Evolutionary conservation across 2,888 invertebrate genomes (phyloP).

Genomic region (Anthoptus insignis): DNA sequence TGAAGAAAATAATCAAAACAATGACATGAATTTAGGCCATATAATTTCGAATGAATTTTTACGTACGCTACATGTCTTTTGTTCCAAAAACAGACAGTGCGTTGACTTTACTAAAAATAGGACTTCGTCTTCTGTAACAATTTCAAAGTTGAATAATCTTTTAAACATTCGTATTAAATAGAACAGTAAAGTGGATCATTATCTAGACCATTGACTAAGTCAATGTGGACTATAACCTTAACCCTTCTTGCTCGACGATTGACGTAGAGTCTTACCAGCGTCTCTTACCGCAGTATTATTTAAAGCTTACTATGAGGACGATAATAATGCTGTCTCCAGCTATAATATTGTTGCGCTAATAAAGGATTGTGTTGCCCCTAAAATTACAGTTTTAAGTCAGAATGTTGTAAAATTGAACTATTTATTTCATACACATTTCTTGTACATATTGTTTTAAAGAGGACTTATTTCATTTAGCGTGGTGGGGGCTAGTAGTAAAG

Average conservation of each 20-base stretch:
- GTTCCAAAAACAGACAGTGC: conserved; percentile 23
- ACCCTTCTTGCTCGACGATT: not conserved
- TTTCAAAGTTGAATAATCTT: conserved; percentile 25
- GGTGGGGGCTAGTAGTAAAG: no score
- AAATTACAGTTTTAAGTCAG: no score
- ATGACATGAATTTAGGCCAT: not conserved
- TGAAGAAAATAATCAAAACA: no score
- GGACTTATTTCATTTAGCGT: no score
- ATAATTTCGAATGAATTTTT: not conserved
- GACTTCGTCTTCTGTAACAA: not conserved
- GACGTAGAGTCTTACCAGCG: no score
- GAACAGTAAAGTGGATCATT: not conserved
- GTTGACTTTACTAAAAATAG: conserved; percentile 29
- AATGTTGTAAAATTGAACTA: no score
- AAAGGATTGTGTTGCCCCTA: no score
- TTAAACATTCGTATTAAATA: not conserved
- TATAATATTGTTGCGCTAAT: no score
- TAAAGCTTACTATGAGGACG: not conserved
- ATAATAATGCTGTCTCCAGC: no score
- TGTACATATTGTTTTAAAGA: no score
- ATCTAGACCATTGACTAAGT: not conserved
- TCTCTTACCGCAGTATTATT: no score
- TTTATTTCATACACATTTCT: no score
- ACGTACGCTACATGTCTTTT: conserved; percentile 5
- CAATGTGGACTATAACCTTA: conserved; percentile 5